A percentile compares a stretch with the other conserved stretches of the same genome.
Conservation (phyloP, 2,888 invertebrate species). For the Zygaena filipendulae region DNA sequence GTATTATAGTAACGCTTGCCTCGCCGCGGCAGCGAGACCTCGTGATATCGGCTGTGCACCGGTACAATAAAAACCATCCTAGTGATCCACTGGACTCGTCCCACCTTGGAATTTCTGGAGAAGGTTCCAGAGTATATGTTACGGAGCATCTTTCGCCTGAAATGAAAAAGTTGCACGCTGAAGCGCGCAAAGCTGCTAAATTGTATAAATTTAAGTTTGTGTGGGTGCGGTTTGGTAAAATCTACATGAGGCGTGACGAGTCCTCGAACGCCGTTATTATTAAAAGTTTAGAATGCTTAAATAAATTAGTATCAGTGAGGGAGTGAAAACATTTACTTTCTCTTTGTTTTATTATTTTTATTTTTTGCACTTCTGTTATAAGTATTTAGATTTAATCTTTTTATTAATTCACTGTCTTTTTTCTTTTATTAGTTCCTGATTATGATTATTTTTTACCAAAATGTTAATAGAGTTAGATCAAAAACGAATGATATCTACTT, state of each 20-base stretch:
- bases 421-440: too few relatives aligned
- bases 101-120: background rate
- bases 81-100: constrained; percentile 1
- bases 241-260: constrained; percentile 5
- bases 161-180: constrained; percentile 4
- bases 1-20: constrained; percentile 3
- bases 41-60: constrained; percentile 1
- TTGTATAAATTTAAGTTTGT: constrained; percentile 7
- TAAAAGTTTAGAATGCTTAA: constrained; percentile 3
- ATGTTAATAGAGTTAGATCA: constrained; percentile 8
- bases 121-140: background rate
- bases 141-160: constrained; percentile 5
- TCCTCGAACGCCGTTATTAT: constrained; percentile 4
- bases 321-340: background rate
- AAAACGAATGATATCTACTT: constrained; percentile 4
- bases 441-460: constrained; percentile 8
- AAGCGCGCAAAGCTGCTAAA: constrained; percentile 5
- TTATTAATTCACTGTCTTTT: too few relatives aligned
- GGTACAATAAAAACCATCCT: constrained; percentile 1
- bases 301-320: too few relatives aligned
- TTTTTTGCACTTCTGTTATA: too few relatives aligned
- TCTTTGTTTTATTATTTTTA: background rate
- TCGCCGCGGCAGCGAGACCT: constrained; percentile 1
- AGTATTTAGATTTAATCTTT: too few relatives aligned
- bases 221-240: constrained; percentile 6